Base-by-base conservation (phyloP, 2,888 invertebrate species). In the Autographa pulchrina region DNA sequence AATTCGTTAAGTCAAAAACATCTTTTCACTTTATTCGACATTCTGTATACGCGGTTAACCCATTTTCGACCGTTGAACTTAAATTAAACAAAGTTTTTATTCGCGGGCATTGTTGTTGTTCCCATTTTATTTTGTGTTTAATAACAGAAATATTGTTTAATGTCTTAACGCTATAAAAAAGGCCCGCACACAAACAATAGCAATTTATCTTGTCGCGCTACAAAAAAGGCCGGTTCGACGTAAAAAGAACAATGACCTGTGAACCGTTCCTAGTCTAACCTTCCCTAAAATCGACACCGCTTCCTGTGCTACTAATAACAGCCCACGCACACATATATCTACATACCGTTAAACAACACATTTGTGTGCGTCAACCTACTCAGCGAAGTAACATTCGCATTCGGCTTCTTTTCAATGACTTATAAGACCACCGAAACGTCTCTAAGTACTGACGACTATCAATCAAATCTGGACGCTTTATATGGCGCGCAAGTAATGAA, bases 271-370 rank as follows among this genome's bases (percentile, higher is more conserved):
- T 90, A 89, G 91, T 86, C 89, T 91, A 93, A 91, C 92, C 92
- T 94, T 95, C 93, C 94, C 93, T 90, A 94, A 94, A 95, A 93
- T 93, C 92, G 93, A 94, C 93, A 92, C 90, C 91, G 91, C 90
- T 94, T 95, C 94, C 95, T 94, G 94, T 88, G 88, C 89, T 89
- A 89, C 89, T 92, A 91, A 91, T 90, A 88, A 90, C 89, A 83
- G 82, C 54, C 13, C 3, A 86, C 85, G 83, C 91, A 90, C 92
- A 90, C 90, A 88, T 89, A 85, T 86, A n/a, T n/a, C n/a, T n/a
- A 76, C 72, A 73, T 73, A 62, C 35, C 74, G 67, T 62, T 65
- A 68, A 63, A 73, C 62, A 63, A 73, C 62, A 72, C 68, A 66
- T 68, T 59, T 75, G 80, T 80, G 75, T 78, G 80, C 70, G 77